These are phyloP conservation scores for Protaetia brevitarsis DNA, from an alignment of 1,140 invertebrate genomes.

Conservation along the genomic window DNA sequence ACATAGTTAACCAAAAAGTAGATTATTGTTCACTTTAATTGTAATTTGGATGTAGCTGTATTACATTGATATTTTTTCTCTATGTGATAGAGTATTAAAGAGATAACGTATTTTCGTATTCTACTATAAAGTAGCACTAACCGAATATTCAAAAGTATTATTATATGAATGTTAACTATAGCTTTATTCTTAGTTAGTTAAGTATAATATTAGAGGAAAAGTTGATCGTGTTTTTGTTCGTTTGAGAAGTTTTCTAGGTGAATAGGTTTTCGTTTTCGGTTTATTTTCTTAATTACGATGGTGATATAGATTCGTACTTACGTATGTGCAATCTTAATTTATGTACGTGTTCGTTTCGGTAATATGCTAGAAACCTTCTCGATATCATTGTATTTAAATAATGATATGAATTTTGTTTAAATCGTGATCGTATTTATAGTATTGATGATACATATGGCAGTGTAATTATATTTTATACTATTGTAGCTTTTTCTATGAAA, in stretches of 20 bases:
- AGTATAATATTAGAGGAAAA: background rate
- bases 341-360: too few relatives aligned
- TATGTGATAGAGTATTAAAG: slow-evolving; percentile 2
- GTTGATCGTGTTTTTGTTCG: too few relatives aligned
- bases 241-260: too few relatives aligned
- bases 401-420: background rate
- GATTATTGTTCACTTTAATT: background rate
- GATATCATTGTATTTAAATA: background rate
- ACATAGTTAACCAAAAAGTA: slow-evolving; percentile 4
- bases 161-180: background rate
- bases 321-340: too few relatives aligned
- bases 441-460: slow-evolving; percentile 1
- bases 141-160: background rate
- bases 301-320: too few relatives aligned
- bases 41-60: background rate
- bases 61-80: background rate
- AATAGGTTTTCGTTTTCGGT: too few relatives aligned
- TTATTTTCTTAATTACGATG: too few relatives aligned
- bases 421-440: slow-evolving; percentile 7
- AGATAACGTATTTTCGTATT: slow-evolving; percentile 9
- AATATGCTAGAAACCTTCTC: background rate
- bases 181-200: background rate
- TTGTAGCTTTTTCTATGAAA: slow-evolving; percentile 17
- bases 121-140: background rate
- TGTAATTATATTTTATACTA: slow-evolving; percentile 14